These are phyloP conservation scores for Hyperopisus bebe DNA, from an alignment of 2,113 vertebrate species.

Conservation along the genomic window DNA sequence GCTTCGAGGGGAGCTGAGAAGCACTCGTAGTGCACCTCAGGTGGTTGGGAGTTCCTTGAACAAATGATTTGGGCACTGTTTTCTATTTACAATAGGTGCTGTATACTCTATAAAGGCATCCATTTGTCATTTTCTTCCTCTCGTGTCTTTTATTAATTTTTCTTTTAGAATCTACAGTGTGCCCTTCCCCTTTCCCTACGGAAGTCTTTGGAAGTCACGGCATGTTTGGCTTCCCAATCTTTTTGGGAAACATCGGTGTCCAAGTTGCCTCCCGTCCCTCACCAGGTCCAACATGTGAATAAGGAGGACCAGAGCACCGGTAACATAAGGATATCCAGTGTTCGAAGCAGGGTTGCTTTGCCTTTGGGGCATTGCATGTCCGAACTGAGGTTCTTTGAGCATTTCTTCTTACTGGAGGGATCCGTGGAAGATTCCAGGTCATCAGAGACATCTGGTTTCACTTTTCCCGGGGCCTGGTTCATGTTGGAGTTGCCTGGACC, in stretches of 20 bases:
- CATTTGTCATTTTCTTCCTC: slow-evolving; percentile 17
- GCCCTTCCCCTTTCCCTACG: background rate
- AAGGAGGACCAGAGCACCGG: slow-evolving; percentile 13
- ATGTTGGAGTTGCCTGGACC: slow-evolving; percentile 53
- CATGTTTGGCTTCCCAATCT: background rate
- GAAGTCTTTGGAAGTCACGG: slow-evolving; percentile 18
- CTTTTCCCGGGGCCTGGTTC: slow-evolving; percentile 58
- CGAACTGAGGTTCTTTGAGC: slow-evolving; percentile 67
- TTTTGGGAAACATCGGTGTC: background rate
- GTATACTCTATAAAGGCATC: slow-evolving; percentile 36
- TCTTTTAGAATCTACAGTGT: slow-evolving; percentile 1
- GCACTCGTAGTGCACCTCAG: background rate
- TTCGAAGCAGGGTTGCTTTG: slow-evolving; percentile 1
- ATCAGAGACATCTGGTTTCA: slow-evolving; percentile 59
- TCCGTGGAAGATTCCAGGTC: slow-evolving; percentile 58
- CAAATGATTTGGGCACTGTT: slow-evolving; percentile 30
- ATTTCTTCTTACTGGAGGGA: slow-evolving; percentile 66
- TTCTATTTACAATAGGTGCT: slow-evolving; percentile 30
- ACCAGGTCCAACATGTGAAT: slow-evolving; percentile 17
- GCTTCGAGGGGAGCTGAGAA: background rate
- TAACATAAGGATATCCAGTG: slow-evolving; percentile 10
- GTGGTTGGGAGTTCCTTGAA: background rate
- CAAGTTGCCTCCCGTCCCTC: background rate
- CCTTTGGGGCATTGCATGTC: slow-evolving; percentile 63
- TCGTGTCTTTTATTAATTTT: slow-evolving; percentile 9